Conservation (phyloP, 2,113 vertebrate genomes). For the Caloenas nicobarica region DNA sequence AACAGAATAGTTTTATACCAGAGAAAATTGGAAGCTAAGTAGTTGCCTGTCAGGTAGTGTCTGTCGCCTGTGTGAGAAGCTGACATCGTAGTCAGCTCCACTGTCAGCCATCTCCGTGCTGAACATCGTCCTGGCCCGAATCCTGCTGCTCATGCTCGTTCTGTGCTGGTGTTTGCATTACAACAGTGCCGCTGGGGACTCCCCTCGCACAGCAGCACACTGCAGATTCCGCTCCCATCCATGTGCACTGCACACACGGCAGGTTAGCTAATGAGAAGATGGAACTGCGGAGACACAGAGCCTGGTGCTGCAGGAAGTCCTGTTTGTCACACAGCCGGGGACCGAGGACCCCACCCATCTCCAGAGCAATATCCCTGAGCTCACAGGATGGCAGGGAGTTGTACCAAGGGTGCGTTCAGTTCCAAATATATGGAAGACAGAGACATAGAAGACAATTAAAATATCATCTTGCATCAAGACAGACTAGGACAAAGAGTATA, state of each 20-base stretch:
- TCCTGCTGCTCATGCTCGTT: not conserved
- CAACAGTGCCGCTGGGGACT: not conserved
- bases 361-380: not conserved
- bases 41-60: constrained; percentile 61
- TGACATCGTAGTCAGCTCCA: constrained; percentile 40
- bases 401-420: too few species aligned
- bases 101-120: not conserved
- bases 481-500: not conserved
- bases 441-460: not conserved
- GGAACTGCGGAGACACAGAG: not conserved
- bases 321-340: not conserved
- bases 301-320: too few species aligned
- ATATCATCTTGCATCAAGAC: not conserved
- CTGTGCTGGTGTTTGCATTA: not conserved
- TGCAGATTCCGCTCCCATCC: not conserved
- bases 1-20: constrained; percentile 57
- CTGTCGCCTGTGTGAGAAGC: constrained; percentile 31
- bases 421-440: not conserved
- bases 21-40: constrained; percentile 66
- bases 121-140: not conserved
- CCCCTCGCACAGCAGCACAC: not conserved
- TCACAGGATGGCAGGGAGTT: not conserved
- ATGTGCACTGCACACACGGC: accelerated
- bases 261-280: not conserved
- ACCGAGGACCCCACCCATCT: not conserved